Conservation (phyloP, 2,888 invertebrate genomes). For the Tetheella fluctuosa region DNA sequence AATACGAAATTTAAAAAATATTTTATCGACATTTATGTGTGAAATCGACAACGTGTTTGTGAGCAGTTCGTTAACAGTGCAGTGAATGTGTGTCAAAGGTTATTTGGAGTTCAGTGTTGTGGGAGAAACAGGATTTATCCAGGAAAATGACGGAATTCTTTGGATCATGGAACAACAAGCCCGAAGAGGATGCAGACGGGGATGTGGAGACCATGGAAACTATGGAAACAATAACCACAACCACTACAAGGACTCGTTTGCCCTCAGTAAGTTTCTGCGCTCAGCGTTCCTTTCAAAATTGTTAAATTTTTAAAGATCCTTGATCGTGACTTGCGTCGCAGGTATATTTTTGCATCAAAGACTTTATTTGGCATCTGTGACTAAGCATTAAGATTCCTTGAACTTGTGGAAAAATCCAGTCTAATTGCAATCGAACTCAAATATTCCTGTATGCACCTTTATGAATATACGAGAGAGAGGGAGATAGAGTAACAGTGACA, state of each 20-base stretch:
- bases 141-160: slow-evolving; percentile 78
- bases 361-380: slow-evolving; percentile 46
- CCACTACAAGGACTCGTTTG: slow-evolving; percentile 58
- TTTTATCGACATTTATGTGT: slow-evolving; percentile 37
- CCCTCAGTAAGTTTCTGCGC: slow-evolving; percentile 61
- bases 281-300: slow-evolving; percentile 18
- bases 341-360: slow-evolving; percentile 56
- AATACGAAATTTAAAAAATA: slow-evolving; percentile 42
- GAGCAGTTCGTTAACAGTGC: slow-evolving; percentile 51
- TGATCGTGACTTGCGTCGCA: slow-evolving; percentile 53
- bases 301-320: slow-evolving; percentile 30
- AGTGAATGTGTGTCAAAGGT: slow-evolving; percentile 70
- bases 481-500: slow-evolving; percentile 45
- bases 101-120: slow-evolving; percentile 63
- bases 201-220: slow-evolving; percentile 65
- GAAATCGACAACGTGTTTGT: slow-evolving; percentile 41
- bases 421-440: slow-evolving; percentile 43
- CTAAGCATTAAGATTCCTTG: slow-evolving; percentile 41
- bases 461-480: slow-evolving; percentile 34
- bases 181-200: slow-evolving; percentile 45
- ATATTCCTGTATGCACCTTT: slow-evolving; percentile 37
- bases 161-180: slow-evolving; percentile 70
- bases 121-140: slow-evolving; percentile 49
- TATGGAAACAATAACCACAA: slow-evolving; percentile 73
- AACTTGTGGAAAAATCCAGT: slow-evolving; percentile 36